phyloP scores from a whole-genome alignment of 1,140 invertebrate genomes.

The Macrosteles quadrilineatus region DNA sequence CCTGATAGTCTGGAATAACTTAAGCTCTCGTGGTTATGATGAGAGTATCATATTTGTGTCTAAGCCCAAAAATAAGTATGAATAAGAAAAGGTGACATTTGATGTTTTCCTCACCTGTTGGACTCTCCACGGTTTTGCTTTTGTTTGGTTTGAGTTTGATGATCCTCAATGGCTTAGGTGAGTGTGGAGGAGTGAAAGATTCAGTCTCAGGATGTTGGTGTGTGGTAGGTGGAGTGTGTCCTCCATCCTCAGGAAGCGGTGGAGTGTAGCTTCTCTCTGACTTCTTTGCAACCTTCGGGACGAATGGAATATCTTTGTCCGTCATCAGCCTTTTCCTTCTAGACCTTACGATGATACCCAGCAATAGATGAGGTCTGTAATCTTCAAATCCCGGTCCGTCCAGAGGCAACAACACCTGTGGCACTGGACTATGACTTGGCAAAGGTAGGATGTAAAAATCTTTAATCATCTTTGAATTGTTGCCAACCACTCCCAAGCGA shows the following conservation, averaged over 20 bases:
- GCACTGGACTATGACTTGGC: conserved; percentile 73
- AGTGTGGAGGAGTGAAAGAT: conserved; percentile 21
- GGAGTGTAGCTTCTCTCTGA: conserved; percentile 53
- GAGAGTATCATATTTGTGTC: no score
- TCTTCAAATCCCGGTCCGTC: conserved; percentile 66
- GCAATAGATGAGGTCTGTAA: conserved; percentile 71
- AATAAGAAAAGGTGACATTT: no score
- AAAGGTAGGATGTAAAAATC: conserved; percentile 95
- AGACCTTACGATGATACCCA: conserved; percentile 81
- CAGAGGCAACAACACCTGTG: conserved; percentile 72
- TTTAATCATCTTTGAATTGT: conserved; percentile 75
- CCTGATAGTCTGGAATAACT: no score
- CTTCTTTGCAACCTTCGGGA: conserved; percentile 41
- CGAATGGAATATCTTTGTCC: conserved; percentile 25
- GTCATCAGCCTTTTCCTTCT: conserved; percentile 52
- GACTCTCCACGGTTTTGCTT: not conserved
- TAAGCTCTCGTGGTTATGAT: not conserved
- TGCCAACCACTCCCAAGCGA: conserved; percentile 67
- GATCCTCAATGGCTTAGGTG: not conserved
- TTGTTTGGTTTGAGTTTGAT: conserved; percentile 2
- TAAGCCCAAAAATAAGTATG: no score
- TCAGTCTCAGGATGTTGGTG: conserved; percentile 25
- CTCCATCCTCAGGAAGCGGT: conserved; percentile 43
- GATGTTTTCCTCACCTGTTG: no score
- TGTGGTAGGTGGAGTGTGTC: conserved; percentile 29